Conservation (phyloP, 1,140 invertebrate genomes). For the Drosophila ficusphila region DNA sequence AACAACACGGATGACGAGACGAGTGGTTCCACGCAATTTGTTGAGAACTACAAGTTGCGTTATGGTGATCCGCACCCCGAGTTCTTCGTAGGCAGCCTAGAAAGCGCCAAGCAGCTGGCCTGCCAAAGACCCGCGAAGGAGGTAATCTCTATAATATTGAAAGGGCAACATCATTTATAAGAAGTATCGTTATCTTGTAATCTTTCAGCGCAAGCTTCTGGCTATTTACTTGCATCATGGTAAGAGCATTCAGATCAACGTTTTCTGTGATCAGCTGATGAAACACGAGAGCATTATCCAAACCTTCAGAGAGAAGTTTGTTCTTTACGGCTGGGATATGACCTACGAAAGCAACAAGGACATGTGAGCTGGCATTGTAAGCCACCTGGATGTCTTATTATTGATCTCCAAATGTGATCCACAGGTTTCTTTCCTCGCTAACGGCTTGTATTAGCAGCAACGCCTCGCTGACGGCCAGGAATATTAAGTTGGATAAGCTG, state of each 20-base stretch:
- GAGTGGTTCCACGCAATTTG: conserved; percentile 93
- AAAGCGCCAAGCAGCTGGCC: conserved; percentile 95
- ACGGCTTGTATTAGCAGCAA: conserved; percentile 87
- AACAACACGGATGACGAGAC: conserved; percentile 94
- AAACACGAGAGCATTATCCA: conserved; percentile 95
- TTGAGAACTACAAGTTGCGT: conserved; percentile 91
- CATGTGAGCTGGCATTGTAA: conserved; percentile 85
- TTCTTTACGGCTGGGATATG: conserved; percentile 98
- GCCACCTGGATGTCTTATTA: neutral
- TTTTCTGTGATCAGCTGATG: conserved; percentile 97
- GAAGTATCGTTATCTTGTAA: conserved; percentile 60
- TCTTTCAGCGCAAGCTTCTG: conserved; percentile 93
- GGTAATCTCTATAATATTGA: conserved; percentile 85
- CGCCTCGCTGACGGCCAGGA: conserved; percentile 90
- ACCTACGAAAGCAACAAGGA: conserved; percentile 93
- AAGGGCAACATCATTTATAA: neutral
- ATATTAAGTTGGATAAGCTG: conserved; percentile 92
- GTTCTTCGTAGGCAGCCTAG: conserved; percentile 95
- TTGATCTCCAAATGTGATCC: neutral
- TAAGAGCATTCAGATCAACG: conserved; percentile 95
- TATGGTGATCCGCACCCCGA: conserved; percentile 93
- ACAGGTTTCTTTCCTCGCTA: conserved; percentile 88
- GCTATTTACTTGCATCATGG: conserved; percentile 98
- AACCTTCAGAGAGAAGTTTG: conserved; percentile 93
- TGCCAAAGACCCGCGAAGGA: conserved; percentile 93